Base-by-base conservation (phyloP, 2,113 vertebrate genomes). In the Chauna torquata region DNA sequence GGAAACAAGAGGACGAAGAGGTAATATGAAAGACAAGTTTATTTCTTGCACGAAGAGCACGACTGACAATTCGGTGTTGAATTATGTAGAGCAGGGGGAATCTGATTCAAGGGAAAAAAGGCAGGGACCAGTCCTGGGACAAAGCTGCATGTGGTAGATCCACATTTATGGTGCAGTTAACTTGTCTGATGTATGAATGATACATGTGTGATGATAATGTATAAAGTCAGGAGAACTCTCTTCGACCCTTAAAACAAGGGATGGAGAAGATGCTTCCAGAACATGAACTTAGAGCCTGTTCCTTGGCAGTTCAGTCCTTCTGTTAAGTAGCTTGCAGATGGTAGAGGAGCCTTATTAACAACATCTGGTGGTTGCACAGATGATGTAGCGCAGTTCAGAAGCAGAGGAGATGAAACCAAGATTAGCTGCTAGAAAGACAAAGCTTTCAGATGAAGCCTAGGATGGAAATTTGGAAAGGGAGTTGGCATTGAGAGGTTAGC, bases 1-100 rank as follows among this genome's bases (percentile, higher is more conserved):
- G 99, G 97, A 99, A 99, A 98, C 98, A 98, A 76, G 99, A 99
- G 71, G 98, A 99, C 38, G 98, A 99, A 30, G 98, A 99, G 94
- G 97, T 98, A 98, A 97, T 77, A 66, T 93, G 65, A 92, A 80
- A 86, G 44, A 82, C 0, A 0, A 57, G 11, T 82, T 89, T 44
- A 65, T 72, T 82, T 90, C 40, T 87, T 44, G 36, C 30, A 42
- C 61, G 75, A 82, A 38, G 32, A 85, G 19, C 74, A 55, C 66
- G 40, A 19, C 32, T 91, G 69, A 40, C 32, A 61, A 3, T 52
- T 86, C 55, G 22, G 16, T 88, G 42, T 82, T 84, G 38, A 55
- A 40, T 88, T 74, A 12, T 45, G 22, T 49, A 84, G 61, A 85
- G 38, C n/a, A 65, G 20, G 8, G 23, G 5, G 6, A 52, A 9